Evolutionary conservation across 1,140 invertebrate genomes (phyloP), one percentile per base, ranked within the genome.

Genomic region (Drosophila santomea): DNA sequence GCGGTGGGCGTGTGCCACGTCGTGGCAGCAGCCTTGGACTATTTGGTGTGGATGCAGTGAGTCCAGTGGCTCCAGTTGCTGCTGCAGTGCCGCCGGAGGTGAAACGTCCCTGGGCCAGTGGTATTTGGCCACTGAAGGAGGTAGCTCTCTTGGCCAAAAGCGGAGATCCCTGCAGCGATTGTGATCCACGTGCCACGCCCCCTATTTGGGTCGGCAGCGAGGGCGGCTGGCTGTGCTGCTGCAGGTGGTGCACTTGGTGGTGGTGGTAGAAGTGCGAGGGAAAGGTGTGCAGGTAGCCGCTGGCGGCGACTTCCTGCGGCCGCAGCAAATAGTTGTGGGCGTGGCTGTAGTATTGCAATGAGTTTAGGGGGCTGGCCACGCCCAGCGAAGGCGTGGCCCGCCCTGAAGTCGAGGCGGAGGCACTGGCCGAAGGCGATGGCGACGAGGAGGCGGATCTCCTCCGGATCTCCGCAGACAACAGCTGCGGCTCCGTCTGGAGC

Each of bases 21-120:
- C 95, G 93, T 4, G 96, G 94, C 93, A 96, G 79, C 14, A 96
- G 91, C 58, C 95, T 93, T 8, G 96, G 95, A 91, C 95, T 96
- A 69, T 95, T 95, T 10, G 95, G 94, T 1, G 94, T 95, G 48
- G 95, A 95, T 54, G 93, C 93, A 71, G 94, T 93, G 38, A 44
- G 61, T 1, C 73, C 51, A 12, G 59, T 50, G 14, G 51, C 73
- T n/a, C 69, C 68, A n/a, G 61, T 35, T 41, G 54, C 1, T 1
- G 20, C 11, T 14, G 38, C 48, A 10, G 20, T 14, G 20, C 28
- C 48, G 32, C 32, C 15, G 15, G 25, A 45, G 75, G 79, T 4
- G 54, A 74, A 35, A 52, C 78, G 38, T 63, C 54, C 43, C 12
- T 64, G 82, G 14, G 68, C 78, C 51, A 91, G 15, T 17, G 91